Percentiles rank a stretch among this genome's conserved stretches.
phyloP scores from a whole-genome alignment of 2,113 vertebrate species.

The Petaurus breviceps region DNA sequence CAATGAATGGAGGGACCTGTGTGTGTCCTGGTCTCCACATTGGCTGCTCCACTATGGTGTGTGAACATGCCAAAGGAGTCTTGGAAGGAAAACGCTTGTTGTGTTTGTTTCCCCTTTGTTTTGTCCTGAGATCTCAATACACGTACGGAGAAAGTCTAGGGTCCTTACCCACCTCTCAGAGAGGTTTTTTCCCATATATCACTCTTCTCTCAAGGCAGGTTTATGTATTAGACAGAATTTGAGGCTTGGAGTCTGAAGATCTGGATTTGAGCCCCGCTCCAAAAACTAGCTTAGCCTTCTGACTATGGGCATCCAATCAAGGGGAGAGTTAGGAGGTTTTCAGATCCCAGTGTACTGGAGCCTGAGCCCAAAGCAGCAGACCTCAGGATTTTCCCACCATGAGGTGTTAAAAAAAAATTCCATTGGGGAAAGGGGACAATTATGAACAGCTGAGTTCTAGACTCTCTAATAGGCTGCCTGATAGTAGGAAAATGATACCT shows the following conservation, averaged over 20 bases:
- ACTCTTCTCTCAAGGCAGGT: neutral
- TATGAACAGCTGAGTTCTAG: neutral
- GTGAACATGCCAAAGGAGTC: neutral
- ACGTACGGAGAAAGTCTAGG: neutral
- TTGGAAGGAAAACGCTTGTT: neutral
- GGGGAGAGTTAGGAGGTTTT: neutral
- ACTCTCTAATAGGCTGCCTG: neutral
- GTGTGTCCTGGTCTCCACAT: neutral
- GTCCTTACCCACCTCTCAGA: neutral
- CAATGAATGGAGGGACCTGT: neutral
- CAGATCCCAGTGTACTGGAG: neutral
- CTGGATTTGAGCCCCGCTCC: neutral
- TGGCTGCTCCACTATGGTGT: neutral
- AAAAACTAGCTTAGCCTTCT: neutral
- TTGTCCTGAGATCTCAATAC: neutral
- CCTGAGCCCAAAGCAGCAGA: neutral
- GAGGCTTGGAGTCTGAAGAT: neutral
- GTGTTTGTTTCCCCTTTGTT: slow-evolving; percentile 21
- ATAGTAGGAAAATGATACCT: neutral
- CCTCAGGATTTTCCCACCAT: neutral
- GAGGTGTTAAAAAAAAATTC: neutral
- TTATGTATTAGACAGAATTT: neutral
- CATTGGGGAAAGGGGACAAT: neutral
- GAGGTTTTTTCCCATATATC: neutral
- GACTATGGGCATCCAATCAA: neutral